Evolutionary conservation across 2,113 vertebrate genomes (phyloP), one percentile per base, ranked within the genome.

Genomic region (Perccottus glenii): DNA sequence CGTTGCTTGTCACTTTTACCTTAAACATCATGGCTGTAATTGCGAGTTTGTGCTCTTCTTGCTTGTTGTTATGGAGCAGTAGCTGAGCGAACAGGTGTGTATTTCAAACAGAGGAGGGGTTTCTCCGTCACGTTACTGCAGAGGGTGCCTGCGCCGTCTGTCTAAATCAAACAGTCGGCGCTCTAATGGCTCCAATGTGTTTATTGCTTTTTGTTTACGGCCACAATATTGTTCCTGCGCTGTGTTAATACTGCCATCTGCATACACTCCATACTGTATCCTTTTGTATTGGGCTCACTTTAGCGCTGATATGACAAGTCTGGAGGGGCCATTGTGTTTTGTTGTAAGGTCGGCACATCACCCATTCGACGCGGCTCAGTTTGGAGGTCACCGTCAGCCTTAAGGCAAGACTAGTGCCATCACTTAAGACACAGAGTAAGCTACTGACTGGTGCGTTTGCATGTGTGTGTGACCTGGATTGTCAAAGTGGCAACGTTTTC

Each of bases 321-420:
- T n/a, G 60, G 49, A 27, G 57, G 64, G 69, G 40, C 61, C 55
- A 47, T 43, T 77, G 19, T 9, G 44, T 60, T 66, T 73, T 74
- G 55, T 58, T 72, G 27, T 78, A 49, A 70, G 67, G 63, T 79
- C 70, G 74, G 44, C 64, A 64, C 49, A 75, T 11, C 1, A n/a
- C 15, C 49, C 38, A 59, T 62, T 55, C 9, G 35, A 55, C 32
- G 33, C 14, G n/a, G 64, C 53, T 52, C 46, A 3, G 44, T 67
- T 77, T 60, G 48, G 80, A 87, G 83, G 85, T 88, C 80, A 78
- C 50, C 35, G 52, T 75, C 50, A 66, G 62, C 80, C 85, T 78
- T 1, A 6, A 71, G 78, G 86, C 84, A 77, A 83, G 68, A 65
- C 51, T 60, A 43, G 57, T 78, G 70, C 74, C 83, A 69, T 82